Conservation (phyloP, 2,797 vertebrate genomes). For the Vespertilio murinus region DNA sequence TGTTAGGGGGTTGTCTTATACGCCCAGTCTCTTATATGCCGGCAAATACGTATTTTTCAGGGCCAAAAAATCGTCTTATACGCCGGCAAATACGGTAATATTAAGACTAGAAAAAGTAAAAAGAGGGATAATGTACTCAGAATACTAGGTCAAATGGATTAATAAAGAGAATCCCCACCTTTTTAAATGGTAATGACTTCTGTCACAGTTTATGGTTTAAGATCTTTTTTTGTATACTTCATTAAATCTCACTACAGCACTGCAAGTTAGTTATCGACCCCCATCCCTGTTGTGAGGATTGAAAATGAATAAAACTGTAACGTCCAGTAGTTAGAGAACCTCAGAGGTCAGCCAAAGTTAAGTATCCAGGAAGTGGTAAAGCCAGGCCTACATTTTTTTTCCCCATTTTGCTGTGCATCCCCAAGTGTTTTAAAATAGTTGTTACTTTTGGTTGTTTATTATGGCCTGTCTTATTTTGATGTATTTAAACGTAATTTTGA, state of each 20-base stretch:
- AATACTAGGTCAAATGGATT: background rate
- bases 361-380: conserved; percentile 37
- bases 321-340: background rate
- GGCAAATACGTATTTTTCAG: too few species aligned
- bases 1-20: too few species aligned
- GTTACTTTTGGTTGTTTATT: background rate
- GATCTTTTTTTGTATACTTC: background rate
- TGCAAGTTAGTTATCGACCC: background rate
- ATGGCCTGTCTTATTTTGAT: conserved; percentile 9
- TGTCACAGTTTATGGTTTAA: background rate
- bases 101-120: background rate
- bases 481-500: conserved; percentile 54
- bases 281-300: background rate
- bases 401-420: background rate
- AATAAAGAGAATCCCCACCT: conserved; percentile 14
- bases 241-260: background rate
- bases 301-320: background rate
- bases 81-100: too few species aligned
- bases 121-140: background rate
- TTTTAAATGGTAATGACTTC: background rate
- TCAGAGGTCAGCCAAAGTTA: background rate
- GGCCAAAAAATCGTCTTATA: too few species aligned
- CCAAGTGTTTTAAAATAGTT: background rate
- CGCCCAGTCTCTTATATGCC: too few species aligned
- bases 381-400: background rate